phyloP scores from a whole-genome alignment of 2,113 vertebrate genomes.

The Ovis canadensis region DNA sequence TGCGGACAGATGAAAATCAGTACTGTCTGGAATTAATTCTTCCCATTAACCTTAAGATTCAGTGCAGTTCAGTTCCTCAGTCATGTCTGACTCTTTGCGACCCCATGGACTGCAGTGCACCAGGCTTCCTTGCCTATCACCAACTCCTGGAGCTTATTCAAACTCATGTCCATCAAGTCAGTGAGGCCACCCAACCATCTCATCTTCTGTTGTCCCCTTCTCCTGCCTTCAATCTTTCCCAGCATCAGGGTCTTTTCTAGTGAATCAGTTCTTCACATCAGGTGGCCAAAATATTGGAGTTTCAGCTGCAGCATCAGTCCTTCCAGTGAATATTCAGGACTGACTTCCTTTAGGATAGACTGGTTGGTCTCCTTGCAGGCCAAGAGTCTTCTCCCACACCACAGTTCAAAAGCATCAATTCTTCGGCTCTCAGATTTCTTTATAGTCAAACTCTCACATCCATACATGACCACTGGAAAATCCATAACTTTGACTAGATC shows the following conservation, averaged over 20 bases:
- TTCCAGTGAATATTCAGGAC: background rate
- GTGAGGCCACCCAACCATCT: background rate
- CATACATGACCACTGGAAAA: background rate
- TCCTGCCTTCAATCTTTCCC: background rate
- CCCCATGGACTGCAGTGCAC: rapidly evolving
- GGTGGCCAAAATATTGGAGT: too few species aligned
- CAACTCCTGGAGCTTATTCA: background rate
- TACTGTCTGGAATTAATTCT: background rate
- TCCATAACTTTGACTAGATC: background rate
- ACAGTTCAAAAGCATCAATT: background rate
- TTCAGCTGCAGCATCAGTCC: too few species aligned
- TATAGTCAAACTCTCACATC: background rate
- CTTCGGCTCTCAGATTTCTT: background rate
- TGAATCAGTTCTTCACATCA: too few species aligned
- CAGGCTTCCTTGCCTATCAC: background rate
- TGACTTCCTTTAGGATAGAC: background rate
- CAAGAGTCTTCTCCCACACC: background rate
- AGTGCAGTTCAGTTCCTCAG: background rate
- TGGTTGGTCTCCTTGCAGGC: background rate
- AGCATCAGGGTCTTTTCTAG: too few species aligned
- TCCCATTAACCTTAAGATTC: constrained; percentile 8
- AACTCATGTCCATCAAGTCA: background rate
- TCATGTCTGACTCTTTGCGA: background rate
- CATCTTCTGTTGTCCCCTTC: background rate
- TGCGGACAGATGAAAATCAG: background rate